phyloP scores from a whole-genome alignment of 2,797 vertebrate species.

The Aphelocoma californica region DNA sequence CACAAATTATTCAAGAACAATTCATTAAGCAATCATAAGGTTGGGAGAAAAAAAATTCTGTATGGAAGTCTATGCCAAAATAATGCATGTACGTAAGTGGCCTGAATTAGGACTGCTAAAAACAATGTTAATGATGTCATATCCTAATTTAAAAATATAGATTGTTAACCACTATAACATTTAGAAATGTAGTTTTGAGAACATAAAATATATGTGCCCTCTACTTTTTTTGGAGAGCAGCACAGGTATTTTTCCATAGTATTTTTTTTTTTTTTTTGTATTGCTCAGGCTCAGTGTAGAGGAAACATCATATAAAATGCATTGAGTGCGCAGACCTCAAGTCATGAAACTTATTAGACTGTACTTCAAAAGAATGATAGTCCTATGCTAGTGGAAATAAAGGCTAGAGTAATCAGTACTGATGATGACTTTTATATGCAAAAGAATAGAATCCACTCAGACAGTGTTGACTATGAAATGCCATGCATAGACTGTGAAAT shows the following conservation, averaged over 20 bases:
- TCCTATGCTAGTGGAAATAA: slow-evolving; percentile 31
- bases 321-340: not conserved
- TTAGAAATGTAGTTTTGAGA: not conserved
- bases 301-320: not conserved
- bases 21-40: not conserved
- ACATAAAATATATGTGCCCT: not conserved
- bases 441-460: not conserved
- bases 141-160: not conserved
- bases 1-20: not conserved
- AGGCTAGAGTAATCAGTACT: not conserved
- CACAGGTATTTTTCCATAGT: not conserved
- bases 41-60: not conserved
- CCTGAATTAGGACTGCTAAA: not conserved
- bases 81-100: not conserved
- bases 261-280: not conserved
- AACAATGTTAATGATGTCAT: not conserved
- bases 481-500: slow-evolving; percentile 5
- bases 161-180: not conserved
- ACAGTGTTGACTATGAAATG: slow-evolving; percentile 40
- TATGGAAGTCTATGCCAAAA: not conserved
- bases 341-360: slow-evolving; percentile 23
- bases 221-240: not conserved
- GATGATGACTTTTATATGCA: slow-evolving; percentile 36
- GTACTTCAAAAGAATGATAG: slow-evolving; percentile 30
- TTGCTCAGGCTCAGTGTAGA: not conserved